Evolutionary conservation across 2,888 invertebrate species (phyloP), one percentile per base, ranked within the genome.

Genomic region (Nemapogon koenigi): DNA sequence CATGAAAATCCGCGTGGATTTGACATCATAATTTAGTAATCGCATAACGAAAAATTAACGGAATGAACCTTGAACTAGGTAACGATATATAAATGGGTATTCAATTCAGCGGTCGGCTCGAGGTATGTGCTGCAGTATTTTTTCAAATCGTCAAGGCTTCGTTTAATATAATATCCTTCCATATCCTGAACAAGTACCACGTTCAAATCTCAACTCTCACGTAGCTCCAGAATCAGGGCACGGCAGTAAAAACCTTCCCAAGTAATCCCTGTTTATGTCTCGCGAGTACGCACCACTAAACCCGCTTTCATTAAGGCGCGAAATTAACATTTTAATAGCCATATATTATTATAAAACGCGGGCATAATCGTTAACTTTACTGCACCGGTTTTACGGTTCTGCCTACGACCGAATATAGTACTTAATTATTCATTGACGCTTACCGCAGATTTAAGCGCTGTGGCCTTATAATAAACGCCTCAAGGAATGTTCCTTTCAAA

Each of bases 321-420:
- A 66, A 73, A 76, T 76, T 75, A 75, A 75, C 75, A 73, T 75
- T 73, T 75, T 73, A 71, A 76, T 63, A 60, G 60, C 60, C 60
- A 68, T 66, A 69, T 70, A 69, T 72, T 70, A 69, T 63, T 68
- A 67, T 68, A 67, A 65, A 63, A 64, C 57, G 59, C 46, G 49
- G 40, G 49, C 52, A 56, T 63, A 56, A 65, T 55, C 61, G 58
- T 61, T 47, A 58, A 57, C 51, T 59, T 61, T 61, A 18, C 35
- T 48, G 55, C 48, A 52, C 50, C 46, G 17, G 27, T 37, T 35
- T 37, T 37, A 37, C 22, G 22, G 28, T n/a, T 11, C 6, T 11
- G n/a, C 37, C 37, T 37, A 37, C 27, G 17, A 18, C 27, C 28
- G 25, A 35, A 28, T 37, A 37, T 28, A n/a, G 14, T 17, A 37